A percentile compares a stretch with the other conserved stretches of the same genome.
These are phyloP conservation scores for Drosophila rhopaloa DNA, from an alignment of 1,140 invertebrate genomes.

Conservation along the genomic window DNA sequence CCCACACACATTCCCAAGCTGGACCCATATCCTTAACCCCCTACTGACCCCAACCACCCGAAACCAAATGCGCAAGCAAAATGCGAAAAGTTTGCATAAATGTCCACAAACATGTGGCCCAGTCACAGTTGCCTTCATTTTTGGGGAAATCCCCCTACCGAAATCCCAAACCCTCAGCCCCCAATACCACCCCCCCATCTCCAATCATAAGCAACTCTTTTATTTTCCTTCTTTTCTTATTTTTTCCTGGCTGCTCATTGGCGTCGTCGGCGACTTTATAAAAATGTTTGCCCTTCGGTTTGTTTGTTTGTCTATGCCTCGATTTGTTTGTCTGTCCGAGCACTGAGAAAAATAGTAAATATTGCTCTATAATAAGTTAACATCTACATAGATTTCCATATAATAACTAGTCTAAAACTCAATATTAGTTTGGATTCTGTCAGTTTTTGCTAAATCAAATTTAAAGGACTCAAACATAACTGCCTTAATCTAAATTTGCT, in stretches of 20 bases:
- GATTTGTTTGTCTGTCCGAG: constrained; percentile 51
- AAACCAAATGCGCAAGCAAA: constrained; percentile 42
- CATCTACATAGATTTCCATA: too few relatives aligned
- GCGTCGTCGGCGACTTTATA: constrained; percentile 73
- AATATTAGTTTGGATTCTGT: too few relatives aligned
- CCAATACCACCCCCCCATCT: constrained; percentile 6
- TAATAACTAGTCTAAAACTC: too few relatives aligned
- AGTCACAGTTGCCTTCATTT: constrained; percentile 45
- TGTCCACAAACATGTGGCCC: constrained; percentile 78
- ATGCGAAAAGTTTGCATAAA: constrained; percentile 71
- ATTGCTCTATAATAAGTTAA: too few relatives aligned
- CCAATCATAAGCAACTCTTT: constrained; percentile 43
- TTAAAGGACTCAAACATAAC: too few relatives aligned
- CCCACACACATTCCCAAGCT: constrained; percentile 23
- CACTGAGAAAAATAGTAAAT: constrained; percentile 4
- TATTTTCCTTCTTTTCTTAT: constrained; percentile 17
- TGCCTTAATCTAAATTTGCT: too few relatives aligned
- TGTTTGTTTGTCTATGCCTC: constrained; percentile 69
- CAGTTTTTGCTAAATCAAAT: too few relatives aligned
- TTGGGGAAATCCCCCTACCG: background rate
- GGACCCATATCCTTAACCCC: constrained; percentile 36
- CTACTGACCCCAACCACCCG: background rate
- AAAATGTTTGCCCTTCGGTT: constrained; percentile 78
- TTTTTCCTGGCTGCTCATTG: constrained; percentile 46
- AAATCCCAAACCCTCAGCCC: background rate